Percentiles rank a stretch among this genome's conserved stretches.
Conservation (phyloP, 2,113 vertebrate genomes). For the Microcebus lehilahytsara region DNA sequence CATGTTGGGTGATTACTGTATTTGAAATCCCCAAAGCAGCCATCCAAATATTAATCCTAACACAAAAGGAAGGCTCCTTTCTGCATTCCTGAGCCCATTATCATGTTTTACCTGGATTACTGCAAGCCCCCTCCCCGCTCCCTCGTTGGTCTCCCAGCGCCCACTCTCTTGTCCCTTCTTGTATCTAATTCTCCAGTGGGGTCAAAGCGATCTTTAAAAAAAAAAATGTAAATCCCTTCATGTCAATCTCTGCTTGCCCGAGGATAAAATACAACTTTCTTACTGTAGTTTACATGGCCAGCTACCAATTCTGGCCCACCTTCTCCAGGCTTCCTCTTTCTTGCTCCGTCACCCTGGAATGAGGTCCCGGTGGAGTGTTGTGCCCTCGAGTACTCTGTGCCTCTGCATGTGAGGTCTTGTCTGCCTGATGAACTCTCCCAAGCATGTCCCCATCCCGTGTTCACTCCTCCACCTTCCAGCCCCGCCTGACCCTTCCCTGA, state of each 20-base stretch:
- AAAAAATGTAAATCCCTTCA: neutral
- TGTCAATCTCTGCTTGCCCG: neutral
- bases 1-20: neutral
- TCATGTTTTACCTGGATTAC: neutral
- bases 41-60: neutral
- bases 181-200: neutral
- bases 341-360: neutral
- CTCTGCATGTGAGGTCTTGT: neutral
- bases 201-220: neutral
- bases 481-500: neutral
- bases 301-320: too few relatives aligned
- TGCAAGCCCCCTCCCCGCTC: neutral
- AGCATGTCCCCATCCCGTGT: rapidly evolving
- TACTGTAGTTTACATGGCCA: neutral
- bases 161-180: neutral
- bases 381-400: neutral
- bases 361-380: too few relatives aligned
- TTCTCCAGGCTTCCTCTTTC: neutral
- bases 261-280: neutral
- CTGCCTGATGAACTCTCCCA: neutral
- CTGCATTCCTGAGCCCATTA: neutral
- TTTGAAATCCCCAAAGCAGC: conserved; percentile 8
- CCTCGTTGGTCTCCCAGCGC: neutral
- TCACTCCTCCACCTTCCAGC: neutral
- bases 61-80: neutral